Evolutionary conservation across 1,140 invertebrate species (phyloP).

Genomic region (Zaprionus africanus): DNA sequence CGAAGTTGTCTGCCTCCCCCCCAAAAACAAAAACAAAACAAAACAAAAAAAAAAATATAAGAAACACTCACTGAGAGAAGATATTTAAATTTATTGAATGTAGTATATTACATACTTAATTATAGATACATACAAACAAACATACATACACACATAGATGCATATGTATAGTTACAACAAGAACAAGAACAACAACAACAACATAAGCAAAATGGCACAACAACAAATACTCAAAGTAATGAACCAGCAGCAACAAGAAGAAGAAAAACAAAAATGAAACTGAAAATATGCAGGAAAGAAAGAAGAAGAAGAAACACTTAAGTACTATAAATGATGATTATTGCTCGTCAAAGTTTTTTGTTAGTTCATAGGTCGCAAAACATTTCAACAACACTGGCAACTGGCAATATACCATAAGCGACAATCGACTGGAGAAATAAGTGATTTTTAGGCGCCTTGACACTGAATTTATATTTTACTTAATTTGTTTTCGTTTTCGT

Average conservation of each 20-base stretch:
- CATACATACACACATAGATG: slow-evolving; percentile 49
- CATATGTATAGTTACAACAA: slow-evolving; percentile 58
- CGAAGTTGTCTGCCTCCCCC: slow-evolving; percentile 15
- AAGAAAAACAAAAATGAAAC: slow-evolving; percentile 49
- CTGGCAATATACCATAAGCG: slow-evolving; percentile 67
- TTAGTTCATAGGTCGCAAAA: slow-evolving; percentile 61
- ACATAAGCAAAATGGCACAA: slow-evolving; percentile 60
- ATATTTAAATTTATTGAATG: slow-evolving; percentile 34
- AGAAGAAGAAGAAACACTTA: slow-evolving; percentile 10
- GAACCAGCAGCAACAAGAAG: slow-evolving; percentile 29
- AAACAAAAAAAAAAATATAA: slow-evolving; percentile 26
- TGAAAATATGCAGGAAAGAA: slow-evolving; percentile 53
- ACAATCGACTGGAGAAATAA: slow-evolving; percentile 47
- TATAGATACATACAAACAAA: slow-evolving; percentile 45
- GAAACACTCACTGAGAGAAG: slow-evolving; percentile 19
- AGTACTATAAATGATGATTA: slow-evolving; percentile 36
- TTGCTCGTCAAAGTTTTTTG: slow-evolving; percentile 66
- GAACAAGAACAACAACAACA: slow-evolving; percentile 15
- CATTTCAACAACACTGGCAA: slow-evolving; percentile 48
- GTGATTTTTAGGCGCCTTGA: slow-evolving; percentile 69
- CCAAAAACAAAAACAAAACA: neutral
- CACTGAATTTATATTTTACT: slow-evolving; percentile 28
- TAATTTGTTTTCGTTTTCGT: slow-evolving; percentile 24
- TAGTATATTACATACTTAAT: slow-evolving; percentile 31
- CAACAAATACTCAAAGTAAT: slow-evolving; percentile 39